A percentile compares a stretch with the other conserved stretches of the same genome.
Evolutionary conservation across 2,797 vertebrate species (phyloP).

Genomic region (Amazona ochrocephala): DNA sequence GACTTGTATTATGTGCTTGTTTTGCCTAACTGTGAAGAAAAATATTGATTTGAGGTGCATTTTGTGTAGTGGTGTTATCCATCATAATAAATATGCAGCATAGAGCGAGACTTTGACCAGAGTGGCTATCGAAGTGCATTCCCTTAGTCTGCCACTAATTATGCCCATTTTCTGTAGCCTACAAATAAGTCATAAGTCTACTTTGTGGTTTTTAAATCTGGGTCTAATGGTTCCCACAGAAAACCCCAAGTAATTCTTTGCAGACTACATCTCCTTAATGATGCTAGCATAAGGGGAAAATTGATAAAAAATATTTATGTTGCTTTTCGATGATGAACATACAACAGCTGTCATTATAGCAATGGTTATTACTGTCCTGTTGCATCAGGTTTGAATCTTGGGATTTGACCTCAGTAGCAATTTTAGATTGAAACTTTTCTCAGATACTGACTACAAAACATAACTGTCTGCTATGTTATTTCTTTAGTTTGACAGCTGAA

Average conservation of each 20-base stretch:
- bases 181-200: not conserved
- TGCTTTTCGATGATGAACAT: not conserved
- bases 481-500: not conserved
- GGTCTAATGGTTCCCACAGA: not conserved
- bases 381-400: slow-evolving; percentile 49
- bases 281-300: not conserved
- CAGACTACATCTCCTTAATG: not conserved
- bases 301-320: not conserved
- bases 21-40: not conserved
- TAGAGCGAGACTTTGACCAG: not conserved
- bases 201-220: not conserved
- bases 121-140: not conserved
- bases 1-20: not conserved
- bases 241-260: not conserved
- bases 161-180: not conserved
- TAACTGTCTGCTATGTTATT: not conserved
- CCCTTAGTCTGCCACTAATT: not conserved
- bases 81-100: not conserved
- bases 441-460: not conserved
- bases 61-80: not conserved
- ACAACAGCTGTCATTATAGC: not conserved
- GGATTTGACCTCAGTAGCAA: slow-evolving; percentile 28
- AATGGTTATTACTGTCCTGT: not conserved
- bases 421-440: slow-evolving; percentile 28
- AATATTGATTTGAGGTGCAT: not conserved